Percentiles rank a stretch among this genome's conserved stretches.
phyloP scores from a whole-genome alignment of 2,888 invertebrate species.

The Ernsta delagoae region DNA sequence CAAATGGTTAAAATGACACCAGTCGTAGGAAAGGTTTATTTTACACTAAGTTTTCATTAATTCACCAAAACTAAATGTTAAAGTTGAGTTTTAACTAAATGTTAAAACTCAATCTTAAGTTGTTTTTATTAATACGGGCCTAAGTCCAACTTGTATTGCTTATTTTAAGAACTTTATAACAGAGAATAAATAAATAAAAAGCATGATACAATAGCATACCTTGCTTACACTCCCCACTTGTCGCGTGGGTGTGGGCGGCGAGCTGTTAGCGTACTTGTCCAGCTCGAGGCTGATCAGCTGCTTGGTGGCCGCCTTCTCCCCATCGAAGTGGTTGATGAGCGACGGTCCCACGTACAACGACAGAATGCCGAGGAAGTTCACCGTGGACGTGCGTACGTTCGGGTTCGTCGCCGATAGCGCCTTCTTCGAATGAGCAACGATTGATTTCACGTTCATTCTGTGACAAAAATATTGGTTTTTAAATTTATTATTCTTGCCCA shows the following conservation, averaged over 20 bases:
- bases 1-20: background rate
- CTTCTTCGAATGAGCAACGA: conserved; percentile 92
- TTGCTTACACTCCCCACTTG: conserved; percentile 81
- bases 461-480: conserved; percentile 12
- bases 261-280: conserved; percentile 91
- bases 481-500: no score
- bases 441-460: conserved; percentile 88
- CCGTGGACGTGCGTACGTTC: conserved; percentile 91
- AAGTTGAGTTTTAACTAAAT: no score
- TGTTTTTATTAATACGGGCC: no score
- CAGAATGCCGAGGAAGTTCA: conserved; percentile 90
- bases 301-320: conserved; percentile 92
- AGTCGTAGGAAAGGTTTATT: no score
- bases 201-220: conserved; percentile 50
- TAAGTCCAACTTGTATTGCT: no score
- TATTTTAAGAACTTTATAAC: no score
- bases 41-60: no score
- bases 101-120: no score
- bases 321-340: conserved; percentile 91
- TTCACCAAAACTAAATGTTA: no score
- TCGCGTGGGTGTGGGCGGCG: conserved; percentile 90
- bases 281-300: conserved; percentile 94
- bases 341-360: conserved; percentile 93
- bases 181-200: no score
- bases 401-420: conserved; percentile 90